Evolutionary conservation across 1,140 invertebrate species (phyloP).

Genomic region (Eumaeus atala): DNA sequence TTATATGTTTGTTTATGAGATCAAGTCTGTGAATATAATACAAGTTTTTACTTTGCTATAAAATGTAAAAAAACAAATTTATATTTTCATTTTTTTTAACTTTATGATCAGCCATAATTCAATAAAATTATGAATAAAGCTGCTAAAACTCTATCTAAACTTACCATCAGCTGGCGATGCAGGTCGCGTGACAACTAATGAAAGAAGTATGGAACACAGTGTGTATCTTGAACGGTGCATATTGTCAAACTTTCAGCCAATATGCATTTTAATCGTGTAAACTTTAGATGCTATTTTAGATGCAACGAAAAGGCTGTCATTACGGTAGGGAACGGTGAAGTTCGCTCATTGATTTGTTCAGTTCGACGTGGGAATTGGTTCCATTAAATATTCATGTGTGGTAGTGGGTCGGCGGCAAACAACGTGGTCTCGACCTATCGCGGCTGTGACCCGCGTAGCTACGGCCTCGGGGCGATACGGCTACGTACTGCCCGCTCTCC

Average conservation of each 20-base stretch:
- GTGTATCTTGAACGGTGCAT: slow-evolving; percentile 33
- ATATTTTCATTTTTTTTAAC: too few species aligned
- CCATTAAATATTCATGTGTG: slow-evolving; percentile 66
- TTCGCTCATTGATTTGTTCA: slow-evolving; percentile 55
- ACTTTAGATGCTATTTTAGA: slow-evolving; percentile 43
- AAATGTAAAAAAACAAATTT: too few species aligned
- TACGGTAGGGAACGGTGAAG: slow-evolving; percentile 37
- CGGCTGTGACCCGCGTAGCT: slow-evolving; percentile 32
- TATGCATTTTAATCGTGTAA: slow-evolving; percentile 47
- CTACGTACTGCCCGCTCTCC: slow-evolving; percentile 58
- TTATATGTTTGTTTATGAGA: slow-evolving; percentile 2
- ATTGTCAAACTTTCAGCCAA: slow-evolving; percentile 42
- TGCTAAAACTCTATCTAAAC: slow-evolving; percentile 16
- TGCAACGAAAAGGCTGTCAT: slow-evolving; percentile 46
- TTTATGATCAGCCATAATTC: too few species aligned
- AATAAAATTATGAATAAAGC: too few species aligned
- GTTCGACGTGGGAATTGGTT: slow-evolving; percentile 40
- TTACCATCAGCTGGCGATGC: slow-evolving; percentile 55
- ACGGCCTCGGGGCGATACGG: slow-evolving; percentile 45
- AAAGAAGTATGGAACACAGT: slow-evolving; percentile 35
- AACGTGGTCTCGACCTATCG: slow-evolving; percentile 28
- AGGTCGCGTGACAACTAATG: slow-evolving; percentile 39
- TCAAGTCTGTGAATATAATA: too few species aligned
- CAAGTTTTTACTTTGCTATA: too few species aligned
- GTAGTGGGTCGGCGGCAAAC: slow-evolving; percentile 37